Conservation (phyloP, 2,797 vertebrate species). For the Acanthopagrus latus region DNA sequence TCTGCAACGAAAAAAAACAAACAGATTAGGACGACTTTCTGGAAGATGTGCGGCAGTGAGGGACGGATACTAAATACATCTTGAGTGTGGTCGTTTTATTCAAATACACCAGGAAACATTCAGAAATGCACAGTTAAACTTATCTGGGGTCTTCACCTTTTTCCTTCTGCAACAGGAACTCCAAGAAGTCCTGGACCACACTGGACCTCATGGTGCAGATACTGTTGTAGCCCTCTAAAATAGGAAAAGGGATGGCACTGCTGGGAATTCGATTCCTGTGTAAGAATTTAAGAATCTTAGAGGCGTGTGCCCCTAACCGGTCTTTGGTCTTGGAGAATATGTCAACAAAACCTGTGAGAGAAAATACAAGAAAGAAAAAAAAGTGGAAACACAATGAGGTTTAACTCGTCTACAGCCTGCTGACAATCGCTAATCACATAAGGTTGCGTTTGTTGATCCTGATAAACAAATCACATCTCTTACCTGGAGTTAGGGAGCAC, state of each 20-base stretch:
- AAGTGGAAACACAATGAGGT: not conserved
- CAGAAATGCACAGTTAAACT: not conserved
- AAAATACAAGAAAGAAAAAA: not conserved
- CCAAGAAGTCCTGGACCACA: slow-evolving; percentile 92
- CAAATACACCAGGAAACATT: not conserved
- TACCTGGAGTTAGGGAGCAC: slow-evolving; percentile 97
- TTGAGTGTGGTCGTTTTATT: not conserved
- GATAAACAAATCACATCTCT: slow-evolving; percentile 48
- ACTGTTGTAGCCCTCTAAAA: slow-evolving; percentile 95
- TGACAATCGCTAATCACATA: slow-evolving; percentile 21
- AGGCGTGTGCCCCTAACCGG: slow-evolving; percentile 89
- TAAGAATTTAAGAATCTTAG: slow-evolving; percentile 94
- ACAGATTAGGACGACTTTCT: not conserved
- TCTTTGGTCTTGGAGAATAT: slow-evolving; percentile 98
- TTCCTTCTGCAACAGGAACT: slow-evolving; percentile 93
- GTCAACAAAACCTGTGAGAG: slow-evolving; percentile 93
- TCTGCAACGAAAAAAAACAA: slow-evolving; percentile 68
- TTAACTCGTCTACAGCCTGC: not conserved
- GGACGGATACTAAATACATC: not conserved
- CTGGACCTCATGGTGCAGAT: slow-evolving; percentile 95
- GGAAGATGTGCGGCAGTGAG: not conserved
- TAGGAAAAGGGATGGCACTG: slow-evolving; percentile 92
- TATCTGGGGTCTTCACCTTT: slow-evolving; percentile 84
- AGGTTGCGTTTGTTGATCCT: not conserved
- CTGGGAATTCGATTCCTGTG: slow-evolving; percentile 96